Evolutionary conservation across 2,888 invertebrate genomes (phyloP), one percentile per base, ranked within the genome.

Genomic region (Phalera bucephala): DNA sequence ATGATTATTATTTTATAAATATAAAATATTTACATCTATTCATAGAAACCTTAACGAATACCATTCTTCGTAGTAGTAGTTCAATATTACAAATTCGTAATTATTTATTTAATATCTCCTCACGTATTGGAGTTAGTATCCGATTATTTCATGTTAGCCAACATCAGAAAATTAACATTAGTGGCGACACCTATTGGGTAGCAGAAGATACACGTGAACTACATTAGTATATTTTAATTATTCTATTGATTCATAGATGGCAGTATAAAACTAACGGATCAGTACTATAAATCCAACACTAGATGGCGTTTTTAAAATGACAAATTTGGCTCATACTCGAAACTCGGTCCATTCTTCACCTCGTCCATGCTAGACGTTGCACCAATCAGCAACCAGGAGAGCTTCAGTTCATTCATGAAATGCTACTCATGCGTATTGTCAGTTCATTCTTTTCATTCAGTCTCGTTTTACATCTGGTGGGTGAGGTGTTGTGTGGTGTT

Each of bases 381-480:
- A 14, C 57, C 57, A 57, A 57, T 57, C 52, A 38, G 5, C 21
- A 23, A 17, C 12, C 31, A 9, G 31, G 17, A 22, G 28, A n/a
- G 15, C 4, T 49, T 19, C 43, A 43, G 43, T 50, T 60, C 57
- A 50, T 50, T 58, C 57, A 29, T 12, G 6, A 30, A 31, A 27
- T 33, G 13, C 44, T 19, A 47, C 27, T 38, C 32, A 8, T 36
- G 33, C 30, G 41, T n/a, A n/a, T n/a, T n/a, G n/a, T n/a, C n/a
- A n/a, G n/a, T n/a, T n/a, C n/a, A n/a, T n/a, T n/a, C n/a, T n/a
- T 52, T 51, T 62, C 63, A 57, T 62, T 65, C 71, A 64, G 54
- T 71, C 59, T 76, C 71, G 73, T 50, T 50, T 55, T 56, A 47
- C 50, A 27, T 58, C 51, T 56, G 36, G 27, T 31, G 13, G 36